These are phyloP conservation scores for Notolabrus celidotus DNA, from an alignment of 2,797 vertebrate genomes.

Conservation along the genomic window DNA sequence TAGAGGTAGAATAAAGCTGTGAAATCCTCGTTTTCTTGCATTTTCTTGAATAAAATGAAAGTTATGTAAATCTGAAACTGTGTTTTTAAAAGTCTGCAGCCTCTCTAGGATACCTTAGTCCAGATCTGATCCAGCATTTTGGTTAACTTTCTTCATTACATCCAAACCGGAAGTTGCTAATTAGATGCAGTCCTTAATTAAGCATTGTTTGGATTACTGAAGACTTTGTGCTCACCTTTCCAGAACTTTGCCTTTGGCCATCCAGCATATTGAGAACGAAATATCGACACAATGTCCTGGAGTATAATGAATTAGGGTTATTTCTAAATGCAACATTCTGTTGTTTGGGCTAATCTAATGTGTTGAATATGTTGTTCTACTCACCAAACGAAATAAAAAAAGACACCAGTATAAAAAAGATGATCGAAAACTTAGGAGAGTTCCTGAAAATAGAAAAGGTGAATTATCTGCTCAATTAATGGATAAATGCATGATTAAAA, in stretches of 20 bases:
- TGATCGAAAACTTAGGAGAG: slow-evolving; percentile 33
- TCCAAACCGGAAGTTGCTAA: too few species aligned
- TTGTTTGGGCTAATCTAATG: too few species aligned
- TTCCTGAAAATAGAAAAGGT: slow-evolving; percentile 58
- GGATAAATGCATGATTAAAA: fast-evolving
- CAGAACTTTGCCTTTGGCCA: slow-evolving; percentile 30
- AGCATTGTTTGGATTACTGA: too few species aligned
- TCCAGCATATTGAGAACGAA: slow-evolving; percentile 80
- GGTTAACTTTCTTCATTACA: too few species aligned
- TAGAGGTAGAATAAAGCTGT: too few species aligned
- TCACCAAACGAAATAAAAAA: slow-evolving; percentile 64
- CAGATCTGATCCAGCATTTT: too few species aligned
- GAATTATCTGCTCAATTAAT: background rate
- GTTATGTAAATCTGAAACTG: too few species aligned
- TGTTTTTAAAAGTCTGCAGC: too few species aligned
- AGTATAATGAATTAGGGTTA: background rate
- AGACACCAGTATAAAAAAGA: slow-evolving; percentile 59
- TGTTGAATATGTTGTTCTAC: background rate
- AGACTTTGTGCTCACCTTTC: slow-evolving; percentile 66
- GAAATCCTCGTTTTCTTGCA: too few species aligned
- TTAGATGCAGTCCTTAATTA: too few species aligned
- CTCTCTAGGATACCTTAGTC: too few species aligned
- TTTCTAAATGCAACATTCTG: background rate
- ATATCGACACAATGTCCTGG: slow-evolving; percentile 61
- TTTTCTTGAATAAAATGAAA: too few species aligned